These are phyloP conservation scores for Geophilus truncorum DNA, from an alignment of 2,888 invertebrate species.

Conservation along the genomic window DNA sequence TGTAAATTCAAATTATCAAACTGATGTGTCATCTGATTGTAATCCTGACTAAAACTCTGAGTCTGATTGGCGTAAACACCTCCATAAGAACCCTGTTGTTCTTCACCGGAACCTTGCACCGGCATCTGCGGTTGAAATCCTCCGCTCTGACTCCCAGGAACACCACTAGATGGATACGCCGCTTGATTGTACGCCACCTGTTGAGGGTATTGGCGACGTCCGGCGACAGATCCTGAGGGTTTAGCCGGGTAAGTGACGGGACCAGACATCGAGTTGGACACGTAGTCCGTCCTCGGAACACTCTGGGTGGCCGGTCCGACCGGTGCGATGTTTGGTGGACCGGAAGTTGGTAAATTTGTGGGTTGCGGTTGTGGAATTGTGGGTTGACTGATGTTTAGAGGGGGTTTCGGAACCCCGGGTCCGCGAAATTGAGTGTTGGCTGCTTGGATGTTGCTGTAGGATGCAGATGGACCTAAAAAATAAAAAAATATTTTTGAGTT, in stretches of 20 bases:
- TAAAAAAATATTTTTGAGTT: neutral
- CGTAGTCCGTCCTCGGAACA: neutral
- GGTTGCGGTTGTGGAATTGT: too few species aligned
- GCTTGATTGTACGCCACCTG: constrained; percentile 32
- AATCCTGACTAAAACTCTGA: constrained; percentile 34
- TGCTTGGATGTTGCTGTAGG: constrained; percentile 5
- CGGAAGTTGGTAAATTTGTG: too few species aligned
- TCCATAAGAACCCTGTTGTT: too few species aligned
- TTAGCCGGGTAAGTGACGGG: neutral
- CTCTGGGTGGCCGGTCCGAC: too few species aligned
- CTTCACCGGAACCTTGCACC: too few species aligned
- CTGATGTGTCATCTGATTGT: neutral
- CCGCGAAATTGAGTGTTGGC: neutral
- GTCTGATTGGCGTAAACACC: constrained; percentile 40
- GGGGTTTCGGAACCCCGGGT: neutral
- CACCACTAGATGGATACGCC: constrained; percentile 35
- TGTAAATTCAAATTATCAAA: constrained; percentile 15
- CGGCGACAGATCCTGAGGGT: neutral
- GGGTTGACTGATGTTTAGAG: neutral
- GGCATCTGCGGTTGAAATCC: too few species aligned
- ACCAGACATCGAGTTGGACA: too few species aligned
- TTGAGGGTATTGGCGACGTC: constrained; percentile 34
- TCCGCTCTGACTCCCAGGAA: too few species aligned
- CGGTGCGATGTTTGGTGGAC: too few species aligned
- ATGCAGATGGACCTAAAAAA: constrained; percentile 33